These are phyloP conservation scores for Scotopteryx bipunctaria DNA, from an alignment of 2,888 invertebrate genomes.

Conservation along the genomic window DNA sequence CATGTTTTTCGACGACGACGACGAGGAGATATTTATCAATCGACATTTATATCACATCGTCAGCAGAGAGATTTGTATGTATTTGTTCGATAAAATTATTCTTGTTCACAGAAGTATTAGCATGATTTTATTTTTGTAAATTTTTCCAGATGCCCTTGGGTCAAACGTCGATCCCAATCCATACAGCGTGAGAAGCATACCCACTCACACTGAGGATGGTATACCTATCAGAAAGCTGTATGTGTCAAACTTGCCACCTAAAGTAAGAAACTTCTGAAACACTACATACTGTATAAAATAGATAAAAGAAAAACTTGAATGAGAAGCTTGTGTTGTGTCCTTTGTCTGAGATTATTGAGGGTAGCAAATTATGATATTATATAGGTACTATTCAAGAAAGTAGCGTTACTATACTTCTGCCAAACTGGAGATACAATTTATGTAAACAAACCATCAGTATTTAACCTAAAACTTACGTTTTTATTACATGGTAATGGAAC, in stretches of 20 bases:
- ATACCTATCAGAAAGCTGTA: constrained; percentile 84
- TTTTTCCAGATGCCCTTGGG: constrained; percentile 60
- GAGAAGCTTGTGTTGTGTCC: too few relatives aligned
- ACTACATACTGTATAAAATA: too few relatives aligned
- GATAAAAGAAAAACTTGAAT: too few relatives aligned
- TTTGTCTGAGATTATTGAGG: too few relatives aligned
- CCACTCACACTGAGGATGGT: constrained; percentile 82
- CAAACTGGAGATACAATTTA: too few relatives aligned
- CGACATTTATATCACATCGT: constrained; percentile 66
- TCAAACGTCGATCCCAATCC: constrained; percentile 56
- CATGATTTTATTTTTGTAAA: background rate
- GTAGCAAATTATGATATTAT: too few relatives aligned
- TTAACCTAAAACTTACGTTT: too few relatives aligned
- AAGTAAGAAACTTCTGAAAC: constrained; percentile 64
- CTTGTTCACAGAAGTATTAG: constrained; percentile 1
- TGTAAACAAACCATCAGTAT: too few relatives aligned
- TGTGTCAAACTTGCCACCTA: constrained; percentile 81
- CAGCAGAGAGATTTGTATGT: constrained; percentile 67
- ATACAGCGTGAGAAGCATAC: constrained; percentile 57
- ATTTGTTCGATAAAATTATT: constrained; percentile 19
- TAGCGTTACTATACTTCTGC: too few relatives aligned
- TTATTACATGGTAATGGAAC: too few relatives aligned
- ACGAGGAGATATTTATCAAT: constrained; percentile 61
- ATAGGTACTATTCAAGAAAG: too few relatives aligned
- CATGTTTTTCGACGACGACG: constrained; percentile 70